phyloP scores from a whole-genome alignment of 2,888 invertebrate genomes.

The Glyphotaelius pellucidus region DNA sequence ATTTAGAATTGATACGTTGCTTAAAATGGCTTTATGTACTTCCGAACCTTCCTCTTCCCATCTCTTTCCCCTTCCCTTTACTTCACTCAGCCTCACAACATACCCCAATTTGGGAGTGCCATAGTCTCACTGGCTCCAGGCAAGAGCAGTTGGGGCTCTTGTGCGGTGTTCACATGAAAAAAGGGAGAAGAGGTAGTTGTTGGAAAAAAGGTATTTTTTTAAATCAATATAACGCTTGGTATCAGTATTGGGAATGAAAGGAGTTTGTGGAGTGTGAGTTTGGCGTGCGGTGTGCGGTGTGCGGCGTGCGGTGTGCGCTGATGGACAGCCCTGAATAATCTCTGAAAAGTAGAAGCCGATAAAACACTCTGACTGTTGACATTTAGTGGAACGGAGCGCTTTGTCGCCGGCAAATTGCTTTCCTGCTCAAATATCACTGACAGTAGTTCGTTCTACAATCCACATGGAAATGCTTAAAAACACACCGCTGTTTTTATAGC shows the following conservation, averaged over 20 bases:
- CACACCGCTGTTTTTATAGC: neutral
- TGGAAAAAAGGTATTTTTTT: no score
- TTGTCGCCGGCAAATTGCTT: constrained; percentile 2
- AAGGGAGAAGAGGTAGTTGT: no score
- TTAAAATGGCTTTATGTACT: no score
- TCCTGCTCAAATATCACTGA: neutral
- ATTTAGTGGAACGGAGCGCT: neutral
- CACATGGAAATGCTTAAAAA: neutral
- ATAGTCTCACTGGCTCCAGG: no score
- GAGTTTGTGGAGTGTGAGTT: neutral
- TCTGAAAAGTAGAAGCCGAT: constrained; percentile 3
- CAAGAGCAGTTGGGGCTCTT: no score
- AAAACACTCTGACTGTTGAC: constrained; percentile 6
- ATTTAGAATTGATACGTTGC: no score
- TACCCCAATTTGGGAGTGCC: no score
- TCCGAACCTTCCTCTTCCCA: no score
- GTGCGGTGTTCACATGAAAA: no score
- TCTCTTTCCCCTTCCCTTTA: no score
- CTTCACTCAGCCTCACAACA: no score
- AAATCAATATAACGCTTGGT: neutral
- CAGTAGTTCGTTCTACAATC: neutral
- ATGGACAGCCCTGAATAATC: neutral
- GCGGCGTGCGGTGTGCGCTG: neutral
- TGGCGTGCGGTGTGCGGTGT: neutral
- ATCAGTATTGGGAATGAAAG: neutral